These are phyloP conservation scores for Takifugu bimaculatus DNA, from an alignment of 2,113 vertebrate genomes.

Conservation along the genomic window DNA sequence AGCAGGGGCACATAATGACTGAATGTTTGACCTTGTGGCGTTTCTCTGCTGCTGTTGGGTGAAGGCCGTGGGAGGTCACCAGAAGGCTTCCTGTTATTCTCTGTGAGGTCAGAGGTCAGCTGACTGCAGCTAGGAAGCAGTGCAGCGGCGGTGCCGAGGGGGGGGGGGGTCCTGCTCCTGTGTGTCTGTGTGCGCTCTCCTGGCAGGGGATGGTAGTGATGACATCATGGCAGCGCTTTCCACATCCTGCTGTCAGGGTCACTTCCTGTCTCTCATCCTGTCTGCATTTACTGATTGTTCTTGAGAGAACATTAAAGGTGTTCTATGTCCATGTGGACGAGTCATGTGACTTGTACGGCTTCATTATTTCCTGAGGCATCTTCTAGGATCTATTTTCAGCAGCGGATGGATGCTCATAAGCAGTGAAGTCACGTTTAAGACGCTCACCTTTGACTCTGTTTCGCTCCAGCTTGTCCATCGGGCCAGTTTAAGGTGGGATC, in stretches of 20 bases:
- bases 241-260: constrained; percentile 51
- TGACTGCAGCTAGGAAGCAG: constrained; percentile 38
- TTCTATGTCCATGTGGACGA: not conserved
- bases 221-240: constrained; percentile 59
- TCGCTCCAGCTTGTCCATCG: constrained; percentile 66
- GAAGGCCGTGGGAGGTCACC: not conserved
- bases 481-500: constrained; percentile 74
- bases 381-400: not conserved
- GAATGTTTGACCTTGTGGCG: not conserved
- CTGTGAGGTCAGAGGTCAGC: constrained; percentile 51
- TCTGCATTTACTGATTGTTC: constrained; percentile 7
- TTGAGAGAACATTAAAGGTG: not conserved
- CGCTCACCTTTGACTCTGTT: not conserved
- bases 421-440: not conserved
- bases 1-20: too few species aligned
- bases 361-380: not conserved
- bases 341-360: too few species aligned
- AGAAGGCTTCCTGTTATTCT: constrained; percentile 57
- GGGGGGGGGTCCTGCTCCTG: not conserved
- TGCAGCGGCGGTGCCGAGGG: not conserved
- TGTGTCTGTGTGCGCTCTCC: not conserved
- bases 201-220: constrained; percentile 26
- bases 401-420: not conserved
- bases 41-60: not conserved
- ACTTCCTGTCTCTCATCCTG: constrained; percentile 50